A percentile compares a stretch with the other conserved stretches of the same genome.
Evolutionary conservation across 2,797 vertebrate species (phyloP).

Genomic region (Myotis planiceps): DNA sequence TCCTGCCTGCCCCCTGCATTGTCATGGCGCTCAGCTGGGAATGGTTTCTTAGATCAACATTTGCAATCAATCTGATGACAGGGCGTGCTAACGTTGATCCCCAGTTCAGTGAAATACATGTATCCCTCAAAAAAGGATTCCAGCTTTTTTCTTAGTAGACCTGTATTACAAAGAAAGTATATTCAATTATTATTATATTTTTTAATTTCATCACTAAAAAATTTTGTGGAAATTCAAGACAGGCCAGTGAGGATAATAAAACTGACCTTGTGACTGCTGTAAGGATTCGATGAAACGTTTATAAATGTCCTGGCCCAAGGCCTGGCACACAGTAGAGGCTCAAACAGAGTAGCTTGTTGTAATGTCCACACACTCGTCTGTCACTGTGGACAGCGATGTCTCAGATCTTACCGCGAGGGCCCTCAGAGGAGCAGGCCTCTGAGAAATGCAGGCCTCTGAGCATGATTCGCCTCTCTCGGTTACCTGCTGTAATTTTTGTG

Average conservation of each 20-base stretch:
- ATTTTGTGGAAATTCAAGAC: neutral
- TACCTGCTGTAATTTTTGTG: conserved; percentile 65
- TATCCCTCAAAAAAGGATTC: neutral
- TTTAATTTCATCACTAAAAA: neutral
- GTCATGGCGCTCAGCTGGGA: rapidly evolving
- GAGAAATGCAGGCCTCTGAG: neutral
- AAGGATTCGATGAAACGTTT: neutral
- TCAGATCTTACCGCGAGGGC: neutral
- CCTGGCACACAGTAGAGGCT: neutral
- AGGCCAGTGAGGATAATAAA: neutral
- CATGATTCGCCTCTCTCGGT: neutral
- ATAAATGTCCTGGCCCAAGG: neutral
- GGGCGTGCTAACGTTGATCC: neutral
- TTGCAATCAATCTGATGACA: neutral
- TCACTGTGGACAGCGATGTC: neutral
- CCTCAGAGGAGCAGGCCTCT: neutral
- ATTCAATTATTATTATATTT: neutral
- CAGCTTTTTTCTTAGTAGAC: neutral
- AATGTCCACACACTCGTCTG: neutral
- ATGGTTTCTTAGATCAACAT: neutral
- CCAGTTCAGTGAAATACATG: neutral
- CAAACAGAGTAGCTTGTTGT: neutral
- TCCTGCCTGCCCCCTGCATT: neutral
- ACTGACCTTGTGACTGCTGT: neutral
- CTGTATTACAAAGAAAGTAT: neutral